Evolutionary conservation across 2,888 invertebrate genomes (phyloP), one percentile per base, ranked within the genome.

Genomic region (Dendrolimus houi): DNA sequence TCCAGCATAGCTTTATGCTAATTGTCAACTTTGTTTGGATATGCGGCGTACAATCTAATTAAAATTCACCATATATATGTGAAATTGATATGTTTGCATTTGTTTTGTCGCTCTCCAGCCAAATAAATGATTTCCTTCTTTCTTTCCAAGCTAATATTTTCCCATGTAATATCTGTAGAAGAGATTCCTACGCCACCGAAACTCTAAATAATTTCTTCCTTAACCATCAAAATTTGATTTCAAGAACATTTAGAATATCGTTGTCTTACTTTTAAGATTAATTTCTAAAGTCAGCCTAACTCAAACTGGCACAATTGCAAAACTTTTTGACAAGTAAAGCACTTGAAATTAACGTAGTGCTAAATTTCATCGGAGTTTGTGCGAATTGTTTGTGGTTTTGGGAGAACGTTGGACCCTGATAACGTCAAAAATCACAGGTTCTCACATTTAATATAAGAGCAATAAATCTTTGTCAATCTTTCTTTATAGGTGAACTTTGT

Each of bases 291-390:
- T 74, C 69, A 63, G 70, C 64, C 66, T 70, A 65, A 70, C 74
- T 67, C 70, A 71, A 77, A 73, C 76, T 70, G 67, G 75, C 71
- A 75, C 79, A 76, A 81, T 79, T 76, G 74, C 69, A 52, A 70
- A 85, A 83, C 72, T 82, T 85, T 80, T 77, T 77, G 82, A 83
- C 80, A 79, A 81, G 81, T 75, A 76, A 81, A 81, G 73, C 77
- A 71, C 64, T 71, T 64, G 66, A 76, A 77, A 82, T 81, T 80
- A 78, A 74, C 74, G 75, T 74, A 65, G 64, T 57, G 68, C 66
- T 67, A 75, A 75, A 69, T 75, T 77, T 66, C 41, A 58, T 54
- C 58, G 52, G 64, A 70, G 66, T 67, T 69, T 62, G 61, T 60
- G 60, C 59, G 62, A 64, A 69, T 65, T 68, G 69, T 70, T 72